Percentiles rank a stretch among this genome's conserved stretches.
phyloP scores from a whole-genome alignment of 1,140 invertebrate species.

The Scylla paramamosain region DNA sequence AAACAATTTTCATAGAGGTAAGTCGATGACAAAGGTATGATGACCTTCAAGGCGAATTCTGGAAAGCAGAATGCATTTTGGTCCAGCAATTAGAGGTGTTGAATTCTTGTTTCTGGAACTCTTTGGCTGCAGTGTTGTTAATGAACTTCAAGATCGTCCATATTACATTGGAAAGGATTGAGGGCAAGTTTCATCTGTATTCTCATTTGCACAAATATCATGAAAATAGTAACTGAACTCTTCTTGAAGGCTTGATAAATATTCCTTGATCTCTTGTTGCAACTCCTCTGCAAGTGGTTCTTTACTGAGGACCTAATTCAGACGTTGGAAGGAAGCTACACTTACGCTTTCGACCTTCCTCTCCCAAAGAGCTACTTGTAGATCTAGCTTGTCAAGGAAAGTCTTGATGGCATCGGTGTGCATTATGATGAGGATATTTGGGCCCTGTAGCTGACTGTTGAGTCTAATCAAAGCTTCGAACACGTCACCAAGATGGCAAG shows the following conservation, averaged over 20 bases:
- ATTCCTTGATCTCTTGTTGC: constrained; percentile 36
- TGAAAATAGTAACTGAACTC: constrained; percentile 38
- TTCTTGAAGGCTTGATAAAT: constrained; percentile 35
- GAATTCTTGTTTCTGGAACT: constrained; percentile 32
- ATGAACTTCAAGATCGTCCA: constrained; percentile 45
- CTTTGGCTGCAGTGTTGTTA: constrained; percentile 45
- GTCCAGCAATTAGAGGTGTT: constrained; percentile 55
- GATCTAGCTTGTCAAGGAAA: constrained; percentile 36
- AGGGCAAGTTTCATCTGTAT: neutral
- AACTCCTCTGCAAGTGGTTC: constrained; percentile 52
- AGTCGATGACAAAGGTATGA: constrained; percentile 42
- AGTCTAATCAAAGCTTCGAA: constrained; percentile 52
- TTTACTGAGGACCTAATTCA: constrained; percentile 26
- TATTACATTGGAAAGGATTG: neutral
- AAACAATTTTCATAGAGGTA: constrained; percentile 36
- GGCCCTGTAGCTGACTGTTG: constrained; percentile 50
- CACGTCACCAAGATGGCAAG: constrained; percentile 40
- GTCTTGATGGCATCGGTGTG: constrained; percentile 36
- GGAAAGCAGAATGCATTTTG: constrained; percentile 29
- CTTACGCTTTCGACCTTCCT: constrained; percentile 59
- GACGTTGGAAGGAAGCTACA: constrained; percentile 42
- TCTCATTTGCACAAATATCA: constrained; percentile 27
- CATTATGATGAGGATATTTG: constrained; percentile 26
- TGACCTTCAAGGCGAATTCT: neutral
- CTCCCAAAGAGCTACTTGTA: constrained; percentile 9